Percentiles rank a stretch among this genome's conserved stretches.
These are phyloP conservation scores for Pantala flavescens DNA, from an alignment of 1,140 invertebrate genomes.

Conservation along the genomic window DNA sequence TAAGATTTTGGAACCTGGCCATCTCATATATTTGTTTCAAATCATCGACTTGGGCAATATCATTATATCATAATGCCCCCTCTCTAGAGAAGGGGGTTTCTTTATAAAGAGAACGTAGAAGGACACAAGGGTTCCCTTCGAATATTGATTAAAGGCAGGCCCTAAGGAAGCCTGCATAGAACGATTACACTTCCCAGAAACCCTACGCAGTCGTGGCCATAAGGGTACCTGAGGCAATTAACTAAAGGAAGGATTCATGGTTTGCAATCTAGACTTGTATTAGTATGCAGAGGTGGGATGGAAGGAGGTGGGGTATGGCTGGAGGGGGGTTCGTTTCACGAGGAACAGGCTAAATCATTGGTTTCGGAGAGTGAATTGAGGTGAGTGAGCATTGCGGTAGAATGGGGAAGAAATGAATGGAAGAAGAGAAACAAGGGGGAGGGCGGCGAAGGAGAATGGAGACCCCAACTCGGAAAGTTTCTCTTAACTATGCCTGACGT, in stretches of 20 bases:
- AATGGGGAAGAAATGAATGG: no score
- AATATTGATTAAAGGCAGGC: background rate
- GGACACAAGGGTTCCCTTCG: background rate
- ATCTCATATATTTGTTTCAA: no score
- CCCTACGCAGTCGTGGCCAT: background rate
- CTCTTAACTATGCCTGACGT: no score
- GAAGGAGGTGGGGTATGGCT: background rate
- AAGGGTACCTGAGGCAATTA: slow-evolving; percentile 1
- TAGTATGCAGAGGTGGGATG: background rate
- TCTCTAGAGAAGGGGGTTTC: no score
- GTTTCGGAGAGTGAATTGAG: background rate
- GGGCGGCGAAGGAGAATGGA: no score
- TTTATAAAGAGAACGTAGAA: no score
- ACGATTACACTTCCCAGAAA: background rate
- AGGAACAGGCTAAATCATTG: background rate
- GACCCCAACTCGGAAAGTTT: no score
- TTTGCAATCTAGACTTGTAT: background rate
- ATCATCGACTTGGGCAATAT: no score
- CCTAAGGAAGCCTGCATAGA: background rate
- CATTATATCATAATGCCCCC: no score
- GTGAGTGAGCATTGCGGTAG: background rate
- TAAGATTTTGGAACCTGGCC: no score
- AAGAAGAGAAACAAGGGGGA: no score
- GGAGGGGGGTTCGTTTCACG: background rate
- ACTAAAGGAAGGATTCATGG: background rate